Base-by-base conservation (phyloP, 2,888 invertebrate species). In the Drosophila bunnanda region DNA sequence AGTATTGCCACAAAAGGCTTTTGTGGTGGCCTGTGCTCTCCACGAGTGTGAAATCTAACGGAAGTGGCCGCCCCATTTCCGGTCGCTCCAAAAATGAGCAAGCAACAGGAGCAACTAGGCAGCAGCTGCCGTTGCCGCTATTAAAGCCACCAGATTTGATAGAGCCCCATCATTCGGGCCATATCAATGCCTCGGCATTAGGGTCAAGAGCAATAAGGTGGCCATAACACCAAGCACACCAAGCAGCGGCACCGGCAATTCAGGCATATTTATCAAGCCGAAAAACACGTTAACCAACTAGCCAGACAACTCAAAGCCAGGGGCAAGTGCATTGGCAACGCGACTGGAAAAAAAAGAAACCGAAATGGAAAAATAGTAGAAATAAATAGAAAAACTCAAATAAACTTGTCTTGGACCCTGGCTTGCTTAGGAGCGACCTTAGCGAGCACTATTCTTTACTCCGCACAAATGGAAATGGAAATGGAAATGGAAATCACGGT, bases 401-500 rank as follows among this genome's bases (percentile, higher is more conserved):
- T 70, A 82, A 82, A 88, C 82, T 80, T 78, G 82, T 86, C 86
- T 82, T 88, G 86, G 83, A 77, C 72, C 72, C 75, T 59, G 79
- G 58, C 76, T 62, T 65, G 62, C 75, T 62, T 65, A 46, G 66
- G 50, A 52, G 80, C 78, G 83, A 86, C 84, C 84, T 80, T 78
- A 73, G 46, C 65, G 32, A 32, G 62, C 67, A 68, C 53, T 65
- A 41, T 62, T 67, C 41, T 60, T 65, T 38, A 58, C 25, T 54
- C 39, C 68, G 38, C 70, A 44, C 71, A 71, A 88, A 85, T 88
- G 82, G 87, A 88, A 88, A 81, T 86, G 72, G 71, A 68, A 25
- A n/a, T n/a, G n/a, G n/a, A n/a, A 85, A 85, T 88, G 82, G 89
- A 88, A 88, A 82, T 88, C 79, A 79, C 70, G 67, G 76, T 71